A percentile compares a stretch with the other conserved stretches of the same genome.
Conservation (phyloP, 2,113 vertebrate species). For the Arenaria interpres region DNA sequence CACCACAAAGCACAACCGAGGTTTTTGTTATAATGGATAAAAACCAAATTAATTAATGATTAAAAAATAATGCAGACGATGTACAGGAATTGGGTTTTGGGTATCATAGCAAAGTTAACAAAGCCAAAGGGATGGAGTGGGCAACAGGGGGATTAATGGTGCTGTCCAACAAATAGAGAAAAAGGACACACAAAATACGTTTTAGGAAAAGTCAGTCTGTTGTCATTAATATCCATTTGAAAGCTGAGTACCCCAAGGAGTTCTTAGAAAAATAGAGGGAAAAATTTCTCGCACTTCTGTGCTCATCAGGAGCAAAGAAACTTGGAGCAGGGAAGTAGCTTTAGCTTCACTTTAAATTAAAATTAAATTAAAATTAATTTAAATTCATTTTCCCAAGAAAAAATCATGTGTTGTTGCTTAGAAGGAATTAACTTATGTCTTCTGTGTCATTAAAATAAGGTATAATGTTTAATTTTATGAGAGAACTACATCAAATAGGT, state of each 20-base stretch:
- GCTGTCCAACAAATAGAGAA: not conserved
- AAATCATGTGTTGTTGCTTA: not conserved
- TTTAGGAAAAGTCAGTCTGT: not conserved
- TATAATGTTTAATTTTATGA: not conserved
- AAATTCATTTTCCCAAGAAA: not conserved
- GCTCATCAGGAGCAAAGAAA: not conserved
- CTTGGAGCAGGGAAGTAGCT: not conserved
- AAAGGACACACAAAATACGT: not conserved
- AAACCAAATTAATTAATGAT: not conserved
- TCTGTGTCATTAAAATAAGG: not conserved
- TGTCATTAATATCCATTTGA: not conserved
- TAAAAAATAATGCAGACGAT: fast-evolving
- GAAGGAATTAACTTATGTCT: not conserved
- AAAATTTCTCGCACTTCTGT: not conserved
- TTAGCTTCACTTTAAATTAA: not conserved
- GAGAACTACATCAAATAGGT: not conserved
- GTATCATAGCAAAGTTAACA: not conserved
- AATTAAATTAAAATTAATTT: not conserved
- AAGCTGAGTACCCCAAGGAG: not conserved
- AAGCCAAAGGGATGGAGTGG: not conserved
- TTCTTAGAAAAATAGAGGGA: not conserved
- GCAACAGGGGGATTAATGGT: not conserved
- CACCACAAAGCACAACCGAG: not conserved
- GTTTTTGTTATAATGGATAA: not conserved
- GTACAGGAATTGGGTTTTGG: fast-evolving